phyloP scores from a whole-genome alignment of 1,140 invertebrate genomes.

The Aphaenogaster ashmeadi region DNA sequence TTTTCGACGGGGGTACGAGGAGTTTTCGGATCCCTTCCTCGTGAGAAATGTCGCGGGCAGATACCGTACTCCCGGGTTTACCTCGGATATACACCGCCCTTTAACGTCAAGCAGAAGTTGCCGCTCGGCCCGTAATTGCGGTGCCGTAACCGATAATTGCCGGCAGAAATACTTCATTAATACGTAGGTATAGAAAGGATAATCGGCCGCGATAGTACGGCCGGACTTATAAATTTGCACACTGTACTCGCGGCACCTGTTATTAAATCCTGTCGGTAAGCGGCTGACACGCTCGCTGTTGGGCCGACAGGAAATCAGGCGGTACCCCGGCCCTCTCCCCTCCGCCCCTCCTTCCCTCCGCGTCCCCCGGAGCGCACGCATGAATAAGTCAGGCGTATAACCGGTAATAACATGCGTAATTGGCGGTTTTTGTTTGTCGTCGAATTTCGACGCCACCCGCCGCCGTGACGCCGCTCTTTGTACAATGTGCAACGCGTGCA shows the following conservation, averaged over 20 bases:
- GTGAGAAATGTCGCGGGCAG: constrained; percentile 63
- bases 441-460: constrained; percentile 64
- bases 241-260: constrained; percentile 63
- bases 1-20: background rate
- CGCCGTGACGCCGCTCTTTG: constrained; percentile 1
- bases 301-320: constrained; percentile 60
- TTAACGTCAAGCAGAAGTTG: constrained; percentile 60
- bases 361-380: constrained; percentile 46
- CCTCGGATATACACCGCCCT: constrained; percentile 34
- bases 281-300: constrained; percentile 61
- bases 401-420: constrained; percentile 63
- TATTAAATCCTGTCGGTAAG: constrained; percentile 66
- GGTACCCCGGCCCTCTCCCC: background rate
- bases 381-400: constrained; percentile 62
- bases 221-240: constrained; percentile 65
- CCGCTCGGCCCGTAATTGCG: constrained; percentile 56
- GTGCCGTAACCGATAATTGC: constrained; percentile 64
- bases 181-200: constrained; percentile 66
- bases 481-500: background rate
- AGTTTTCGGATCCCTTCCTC: constrained; percentile 22
- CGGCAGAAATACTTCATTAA: constrained; percentile 66
- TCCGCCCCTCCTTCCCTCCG: background rate
- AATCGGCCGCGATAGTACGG: constrained; percentile 64
- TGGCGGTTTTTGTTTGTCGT: constrained; percentile 61
- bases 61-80: constrained; percentile 44